Evolutionary conservation across 2,113 vertebrate genomes (phyloP).

Genomic region (Chaetorhynchus papuensis): DNA sequence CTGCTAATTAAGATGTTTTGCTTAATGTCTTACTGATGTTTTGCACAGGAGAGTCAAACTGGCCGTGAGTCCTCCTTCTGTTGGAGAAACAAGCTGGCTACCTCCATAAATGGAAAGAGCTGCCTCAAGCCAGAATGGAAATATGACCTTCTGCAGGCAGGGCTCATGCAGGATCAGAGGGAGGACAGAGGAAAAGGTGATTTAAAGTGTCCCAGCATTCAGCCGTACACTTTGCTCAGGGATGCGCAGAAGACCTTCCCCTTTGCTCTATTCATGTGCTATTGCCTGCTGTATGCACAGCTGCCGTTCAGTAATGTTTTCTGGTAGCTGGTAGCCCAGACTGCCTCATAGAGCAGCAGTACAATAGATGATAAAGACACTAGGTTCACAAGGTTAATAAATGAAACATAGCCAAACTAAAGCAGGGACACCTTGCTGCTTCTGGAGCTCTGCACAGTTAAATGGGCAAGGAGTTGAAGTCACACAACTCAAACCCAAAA

Average conservation of each 20-base stretch:
- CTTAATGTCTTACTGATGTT: background rate
- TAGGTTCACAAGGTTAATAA: background rate
- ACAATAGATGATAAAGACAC: background rate
- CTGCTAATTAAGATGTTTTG: background rate
- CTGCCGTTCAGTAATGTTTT: background rate
- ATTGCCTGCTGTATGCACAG: background rate
- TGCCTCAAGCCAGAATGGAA: background rate
- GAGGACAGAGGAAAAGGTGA: background rate
- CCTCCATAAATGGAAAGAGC: background rate
- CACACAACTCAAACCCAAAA: background rate
- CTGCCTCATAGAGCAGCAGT: background rate
- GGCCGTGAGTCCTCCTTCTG: background rate
- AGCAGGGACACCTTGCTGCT: background rate
- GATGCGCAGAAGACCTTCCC: background rate
- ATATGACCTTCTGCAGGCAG: background rate
- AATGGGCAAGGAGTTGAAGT: background rate
- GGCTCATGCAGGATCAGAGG: background rate
- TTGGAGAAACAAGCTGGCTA: background rate
- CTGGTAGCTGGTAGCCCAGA: background rate
- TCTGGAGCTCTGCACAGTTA: background rate
- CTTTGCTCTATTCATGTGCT: background rate
- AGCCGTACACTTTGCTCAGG: background rate
- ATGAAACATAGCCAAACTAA: background rate
- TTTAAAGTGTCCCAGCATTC: background rate
- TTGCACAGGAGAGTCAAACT: background rate